Evolutionary conservation across 2,113 vertebrate species (phyloP).

Genomic region (Oxyruncus cristatus): DNA sequence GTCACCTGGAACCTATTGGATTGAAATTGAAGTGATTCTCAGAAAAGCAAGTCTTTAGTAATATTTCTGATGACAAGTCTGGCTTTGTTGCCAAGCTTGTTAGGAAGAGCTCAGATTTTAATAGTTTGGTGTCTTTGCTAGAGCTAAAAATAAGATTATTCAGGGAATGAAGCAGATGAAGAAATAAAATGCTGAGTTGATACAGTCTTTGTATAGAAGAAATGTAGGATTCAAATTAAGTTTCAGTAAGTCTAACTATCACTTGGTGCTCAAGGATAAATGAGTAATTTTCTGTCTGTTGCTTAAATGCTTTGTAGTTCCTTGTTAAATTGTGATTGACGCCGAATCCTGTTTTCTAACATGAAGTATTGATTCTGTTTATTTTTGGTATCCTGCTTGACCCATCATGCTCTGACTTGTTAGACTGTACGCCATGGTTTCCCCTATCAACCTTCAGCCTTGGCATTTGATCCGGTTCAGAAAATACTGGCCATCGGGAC

Average conservation of each 20-base stretch:
- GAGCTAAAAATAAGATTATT: neutral
- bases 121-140: neutral
- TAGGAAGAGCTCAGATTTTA: neutral
- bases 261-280: neutral
- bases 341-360: slow-evolving; percentile 11
- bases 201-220: neutral
- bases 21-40: neutral
- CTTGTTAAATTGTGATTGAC: neutral
- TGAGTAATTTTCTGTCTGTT: neutral
- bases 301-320: neutral
- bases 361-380: slow-evolving; percentile 41
- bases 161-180: neutral
- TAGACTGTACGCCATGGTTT: slow-evolving; percentile 99
- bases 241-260: neutral
- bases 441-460: slow-evolving; percentile 94
- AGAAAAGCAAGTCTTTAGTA: neutral
- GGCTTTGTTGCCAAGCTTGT: slow-evolving; percentile 1
- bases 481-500: slow-evolving; percentile 97
- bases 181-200: neutral
- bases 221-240: neutral
- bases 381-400: slow-evolving; percentile 36
- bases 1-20: neutral
- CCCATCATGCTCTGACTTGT: slow-evolving; percentile 37
- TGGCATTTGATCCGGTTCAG: slow-evolving; percentile 99
- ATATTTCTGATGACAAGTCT: neutral